Evolutionary conservation across 2,888 invertebrate species (phyloP), one percentile per base, ranked within the genome.

Genomic region (Xiphydria camelus): DNA sequence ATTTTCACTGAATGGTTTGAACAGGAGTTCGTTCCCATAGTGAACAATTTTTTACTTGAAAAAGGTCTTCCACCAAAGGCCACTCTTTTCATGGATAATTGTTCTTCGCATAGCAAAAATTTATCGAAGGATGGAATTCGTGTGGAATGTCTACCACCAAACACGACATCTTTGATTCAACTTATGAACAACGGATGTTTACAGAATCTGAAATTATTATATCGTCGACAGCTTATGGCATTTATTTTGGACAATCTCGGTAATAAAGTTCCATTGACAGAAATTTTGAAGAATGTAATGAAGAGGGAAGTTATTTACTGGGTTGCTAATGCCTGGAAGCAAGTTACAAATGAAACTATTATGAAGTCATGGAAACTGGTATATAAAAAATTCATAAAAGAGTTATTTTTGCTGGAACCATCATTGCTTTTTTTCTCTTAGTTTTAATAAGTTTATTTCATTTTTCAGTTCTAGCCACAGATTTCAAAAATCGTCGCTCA

Each of bases 1-100:
- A 9, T 48, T 5, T 48, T 48, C 23, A 23, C 37, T 17, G 40
- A 43, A n/a, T 48, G 39, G 39, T 45, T 48, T 17, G 15, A 25
- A 5, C 38, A 36, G 12, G 38, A 46, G 20, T 49, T 46, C 37
- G 38, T 47, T 2, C 46, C 47, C 15, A 2, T 3, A 21, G 47
- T 47, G 3, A 23, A 22, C 1, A 23, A n/a, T 2, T 43, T 40
- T 12, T 26, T 47, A 7, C 10, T 7, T 4, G 12, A 12, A n/a
- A 31, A 22, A 22, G 32, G 32, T 12, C 31, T 46, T 4, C 47
- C 33, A 41, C n/a, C 4, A 14, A 43, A 43, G 22, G 40, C 47
- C 4, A 18, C 43, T 12, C 29, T 43, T 5, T 39, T 47, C 7
- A 15, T 47, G 7, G 47, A 47, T 25, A 47, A 47, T 21, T 42